Evolutionary conservation across 2,888 invertebrate species (phyloP).

Genomic region (Campoplex capitator): DNA sequence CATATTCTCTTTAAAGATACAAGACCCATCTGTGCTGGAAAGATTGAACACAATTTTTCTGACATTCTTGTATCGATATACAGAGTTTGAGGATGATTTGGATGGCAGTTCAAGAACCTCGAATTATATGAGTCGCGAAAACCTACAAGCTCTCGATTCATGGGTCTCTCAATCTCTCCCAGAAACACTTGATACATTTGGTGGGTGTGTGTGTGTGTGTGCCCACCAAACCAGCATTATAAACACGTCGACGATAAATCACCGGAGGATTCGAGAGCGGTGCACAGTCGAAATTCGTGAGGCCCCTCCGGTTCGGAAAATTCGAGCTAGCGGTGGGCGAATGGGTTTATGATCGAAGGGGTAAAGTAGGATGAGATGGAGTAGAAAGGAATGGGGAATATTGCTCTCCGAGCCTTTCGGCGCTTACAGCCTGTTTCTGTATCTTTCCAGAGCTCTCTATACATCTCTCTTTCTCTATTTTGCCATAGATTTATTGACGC

Average conservation of each 20-base stretch:
- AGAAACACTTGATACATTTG: conserved; percentile 68
- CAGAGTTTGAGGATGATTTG: conserved; percentile 18
- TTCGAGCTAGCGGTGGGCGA: conserved; percentile 56
- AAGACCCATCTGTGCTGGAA: background rate
- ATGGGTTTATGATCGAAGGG: conserved; percentile 65
- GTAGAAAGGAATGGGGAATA: conserved; percentile 44
- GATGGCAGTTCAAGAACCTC: conserved; percentile 8
- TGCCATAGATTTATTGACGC: conserved; percentile 58
- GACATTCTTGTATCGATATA: background rate
- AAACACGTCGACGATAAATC: conserved; percentile 80
- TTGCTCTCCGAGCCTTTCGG: conserved; percentile 35
- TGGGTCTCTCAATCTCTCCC: conserved; percentile 48
- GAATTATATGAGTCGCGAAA: conserved; percentile 12
- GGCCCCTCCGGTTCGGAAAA: conserved; percentile 33
- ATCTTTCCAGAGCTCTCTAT: conserved; percentile 27
- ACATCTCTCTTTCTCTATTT: conserved; percentile 28
- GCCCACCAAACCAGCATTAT: conserved; percentile 72
- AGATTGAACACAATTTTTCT: background rate
- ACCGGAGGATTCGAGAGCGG: conserved; percentile 70
- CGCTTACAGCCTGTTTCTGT: conserved; percentile 21
- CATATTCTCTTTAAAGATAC: background rate
- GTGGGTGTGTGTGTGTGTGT: conserved; percentile 37
- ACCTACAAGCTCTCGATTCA: conserved; percentile 50
- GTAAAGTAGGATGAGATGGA: conserved; percentile 58
- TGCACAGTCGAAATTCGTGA: conserved; percentile 58